These are phyloP conservation scores for Chrysina gloriosa DNA, from an alignment of 2,888 invertebrate species.

Conservation along the genomic window DNA sequence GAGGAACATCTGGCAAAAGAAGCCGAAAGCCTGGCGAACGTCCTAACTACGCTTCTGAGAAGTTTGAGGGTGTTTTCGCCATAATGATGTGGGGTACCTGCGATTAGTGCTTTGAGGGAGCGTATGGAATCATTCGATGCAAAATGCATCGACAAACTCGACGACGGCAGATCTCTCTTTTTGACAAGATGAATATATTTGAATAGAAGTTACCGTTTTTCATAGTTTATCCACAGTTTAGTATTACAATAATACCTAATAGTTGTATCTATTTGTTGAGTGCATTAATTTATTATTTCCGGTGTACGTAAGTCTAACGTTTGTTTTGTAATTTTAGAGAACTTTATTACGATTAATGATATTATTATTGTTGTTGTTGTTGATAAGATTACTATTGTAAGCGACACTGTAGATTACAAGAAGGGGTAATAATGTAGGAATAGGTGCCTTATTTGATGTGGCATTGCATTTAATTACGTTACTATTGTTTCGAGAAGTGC, in stretches of 20 bases:
- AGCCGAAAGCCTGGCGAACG: slow-evolving; percentile 85
- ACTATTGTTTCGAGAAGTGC: too few relatives aligned
- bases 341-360: slow-evolving; percentile 17
- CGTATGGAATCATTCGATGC: too few relatives aligned
- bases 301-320: slow-evolving; percentile 8
- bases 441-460: too few relatives aligned
- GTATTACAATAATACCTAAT: background rate
- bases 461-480: too few relatives aligned
- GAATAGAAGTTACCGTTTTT: slow-evolving; percentile 30
- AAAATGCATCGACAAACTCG: too few relatives aligned
- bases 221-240: slow-evolving; percentile 22
- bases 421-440: too few relatives aligned
- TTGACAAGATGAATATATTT: background rate
- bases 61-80: slow-evolving; percentile 84
- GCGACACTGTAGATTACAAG: slow-evolving; percentile 16
- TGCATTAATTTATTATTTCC: slow-evolving; percentile 21
- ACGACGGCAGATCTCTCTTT: background rate
- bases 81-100: slow-evolving; percentile 59
- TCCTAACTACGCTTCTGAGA: slow-evolving; percentile 82
- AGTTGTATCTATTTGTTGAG: slow-evolving; percentile 8
- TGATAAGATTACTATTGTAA: slow-evolving; percentile 21
- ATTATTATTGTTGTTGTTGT: slow-evolving; percentile 18
- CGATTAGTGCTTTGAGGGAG: too few relatives aligned
- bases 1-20: slow-evolving; percentile 80
- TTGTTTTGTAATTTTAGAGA: slow-evolving; percentile 14